Conservation (phyloP, 37 sponge, comb jelly and placozoan species). For the Agelas oroides region DNA sequence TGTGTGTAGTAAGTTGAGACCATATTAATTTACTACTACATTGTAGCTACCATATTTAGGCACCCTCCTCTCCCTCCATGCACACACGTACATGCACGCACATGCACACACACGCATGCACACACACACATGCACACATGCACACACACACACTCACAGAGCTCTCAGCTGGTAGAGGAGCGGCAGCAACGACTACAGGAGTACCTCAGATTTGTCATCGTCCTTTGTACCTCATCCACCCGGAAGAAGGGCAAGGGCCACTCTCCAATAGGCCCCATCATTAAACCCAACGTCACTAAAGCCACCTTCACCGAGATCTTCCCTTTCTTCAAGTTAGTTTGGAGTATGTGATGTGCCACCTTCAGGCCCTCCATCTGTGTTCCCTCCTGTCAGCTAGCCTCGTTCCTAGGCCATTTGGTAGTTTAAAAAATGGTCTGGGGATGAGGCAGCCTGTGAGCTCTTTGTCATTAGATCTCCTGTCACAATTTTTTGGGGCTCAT, state of each 20-base stretch:
- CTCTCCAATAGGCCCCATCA: slow-evolving; percentile 14
- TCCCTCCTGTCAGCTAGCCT: too few species aligned
- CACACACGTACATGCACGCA: too few species aligned
- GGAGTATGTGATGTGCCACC: too few species aligned
- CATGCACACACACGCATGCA: not conserved
- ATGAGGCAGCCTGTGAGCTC: too few species aligned
- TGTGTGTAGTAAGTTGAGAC: not conserved
- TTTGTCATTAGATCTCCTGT: too few species aligned
- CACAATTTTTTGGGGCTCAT: too few species aligned
- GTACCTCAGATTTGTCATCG: slow-evolving; percentile 72
- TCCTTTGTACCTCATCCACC: slow-evolving; percentile 31
- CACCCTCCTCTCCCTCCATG: not conserved
- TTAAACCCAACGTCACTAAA: slow-evolving; percentile 58
- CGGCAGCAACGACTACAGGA: slow-evolving; percentile 75
- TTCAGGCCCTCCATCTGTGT: too few species aligned
- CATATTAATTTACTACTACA: too few species aligned
- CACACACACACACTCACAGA: slow-evolving; percentile 32
- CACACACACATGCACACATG: slow-evolving; percentile 3
- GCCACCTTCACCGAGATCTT: slow-evolving; percentile 63
- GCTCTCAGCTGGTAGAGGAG: slow-evolving; percentile 76
- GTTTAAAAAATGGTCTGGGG: too few species aligned
- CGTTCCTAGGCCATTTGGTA: too few species aligned
- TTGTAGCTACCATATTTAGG: not conserved
- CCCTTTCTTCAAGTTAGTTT: slow-evolving; percentile 83
- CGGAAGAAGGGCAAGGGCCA: not conserved